Evolutionary conservation across 1,140 invertebrate species (phyloP), one percentile per base, ranked within the genome.

Genomic region (Maniola jurtina): DNA sequence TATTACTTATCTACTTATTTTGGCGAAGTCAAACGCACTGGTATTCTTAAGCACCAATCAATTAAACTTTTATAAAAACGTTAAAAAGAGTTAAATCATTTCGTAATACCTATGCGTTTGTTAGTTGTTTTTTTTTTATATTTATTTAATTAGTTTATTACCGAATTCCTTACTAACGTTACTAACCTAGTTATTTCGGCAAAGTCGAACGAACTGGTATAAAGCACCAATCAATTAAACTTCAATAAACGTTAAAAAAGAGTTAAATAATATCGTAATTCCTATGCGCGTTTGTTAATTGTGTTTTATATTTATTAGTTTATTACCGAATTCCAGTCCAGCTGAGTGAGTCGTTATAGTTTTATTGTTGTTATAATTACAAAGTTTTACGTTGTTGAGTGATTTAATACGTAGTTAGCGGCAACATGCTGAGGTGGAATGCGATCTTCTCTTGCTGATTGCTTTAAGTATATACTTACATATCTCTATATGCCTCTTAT

Each of bases 141-240:
- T 35, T 55, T 63, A n/a, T n/a, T n/a, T n/a, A n/a, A 55, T 63
- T 55, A 36, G 55, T 63, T 63, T 63, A 63, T 63, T 42, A 55
- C 61, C 38, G 50, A 63, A 55, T 55, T 63, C 52, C 60, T n/a
- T n/a, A n/a, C n/a, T n/a, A n/a, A n/a, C n/a, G n/a, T n/a, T n/a
- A 25, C 1, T 25, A 2, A 25, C 25, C 25, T 25, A 25, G 25
- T 25, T 25, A 25, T 25, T 25, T 25, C 4, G 25, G 25, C 25
- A 25, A 25, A 25, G 25, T 25, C 25, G 25, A 25, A 25, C 25
- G 4, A 25, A 25, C 25, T 25, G 25, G 25, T 25, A 25, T 25
- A 25, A 25, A 25, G 25, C 25, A 25, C 25, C 25, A 25, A 25
- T 25, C 25, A 45, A 45, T 13, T 45, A 13, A 5, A 13, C 9